Percentiles rank a stretch among this genome's conserved stretches.
Conservation (phyloP, 2,888 invertebrate genomes). For the Oxytorus armatus region DNA sequence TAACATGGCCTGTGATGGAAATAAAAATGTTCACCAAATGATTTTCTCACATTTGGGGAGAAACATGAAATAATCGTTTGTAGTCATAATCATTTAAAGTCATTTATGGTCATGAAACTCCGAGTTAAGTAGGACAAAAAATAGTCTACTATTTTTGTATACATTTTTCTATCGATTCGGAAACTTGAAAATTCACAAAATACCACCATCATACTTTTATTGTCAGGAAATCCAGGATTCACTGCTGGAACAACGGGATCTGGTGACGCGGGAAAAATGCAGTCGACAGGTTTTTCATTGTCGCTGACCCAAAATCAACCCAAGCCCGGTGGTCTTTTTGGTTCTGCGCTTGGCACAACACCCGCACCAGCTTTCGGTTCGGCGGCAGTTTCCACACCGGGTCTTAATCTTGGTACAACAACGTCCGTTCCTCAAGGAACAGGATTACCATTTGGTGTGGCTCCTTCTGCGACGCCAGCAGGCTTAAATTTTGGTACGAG, state of each 20-base stretch:
- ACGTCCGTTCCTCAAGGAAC: constrained; percentile 37
- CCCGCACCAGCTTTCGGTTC: constrained; percentile 65
- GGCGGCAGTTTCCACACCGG: constrained; percentile 5
- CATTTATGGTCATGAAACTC: too few species aligned
- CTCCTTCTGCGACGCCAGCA: constrained; percentile 57
- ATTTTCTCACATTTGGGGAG: too few species aligned
- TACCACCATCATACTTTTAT: constrained; percentile 14
- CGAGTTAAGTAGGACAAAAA: too few species aligned
- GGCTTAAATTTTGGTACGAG: constrained; percentile 69
- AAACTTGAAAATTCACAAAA: background rate
- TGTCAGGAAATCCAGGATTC: constrained; percentile 64
- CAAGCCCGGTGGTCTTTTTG: constrained; percentile 80
- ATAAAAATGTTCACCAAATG: too few species aligned
- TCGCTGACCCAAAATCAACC: constrained; percentile 79
- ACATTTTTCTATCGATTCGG: background rate
- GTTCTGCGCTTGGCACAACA: constrained; percentile 79
- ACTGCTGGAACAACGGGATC: constrained; percentile 78
- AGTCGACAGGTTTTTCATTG: constrained; percentile 83
- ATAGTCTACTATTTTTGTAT: background rate
- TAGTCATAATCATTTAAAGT: too few species aligned
- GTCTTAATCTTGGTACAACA: constrained; percentile 68
- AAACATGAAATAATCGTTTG: too few species aligned
- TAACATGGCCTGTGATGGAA: too few species aligned
- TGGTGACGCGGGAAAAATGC: constrained; percentile 84
- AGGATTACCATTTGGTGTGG: constrained; percentile 66